Evolutionary conservation across 2,113 vertebrate genomes (phyloP).

Genomic region (Arvicanthis niloticus): DNA sequence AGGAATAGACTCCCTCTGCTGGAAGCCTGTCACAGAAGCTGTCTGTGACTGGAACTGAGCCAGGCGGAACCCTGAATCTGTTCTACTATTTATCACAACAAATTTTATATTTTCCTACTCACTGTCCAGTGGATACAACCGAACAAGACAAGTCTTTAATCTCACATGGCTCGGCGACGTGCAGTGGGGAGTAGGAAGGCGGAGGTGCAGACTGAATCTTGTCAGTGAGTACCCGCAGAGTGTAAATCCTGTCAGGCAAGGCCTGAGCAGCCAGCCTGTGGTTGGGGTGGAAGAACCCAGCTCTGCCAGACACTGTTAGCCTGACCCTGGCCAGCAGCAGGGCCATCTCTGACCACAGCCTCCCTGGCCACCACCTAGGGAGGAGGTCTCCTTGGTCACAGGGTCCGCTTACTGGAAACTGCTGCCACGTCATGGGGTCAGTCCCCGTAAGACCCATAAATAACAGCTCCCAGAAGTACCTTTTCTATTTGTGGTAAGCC

Average conservation of each 20-base stretch:
- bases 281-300: not conserved
- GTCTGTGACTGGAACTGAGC: fast-evolving
- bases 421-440: not conserved
- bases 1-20: fast-evolving
- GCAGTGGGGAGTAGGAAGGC: not conserved
- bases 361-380: not conserved
- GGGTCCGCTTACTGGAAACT: slow-evolving; percentile 22
- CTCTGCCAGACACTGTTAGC: not conserved
- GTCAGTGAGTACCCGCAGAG: not conserved
- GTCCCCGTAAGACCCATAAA: slow-evolving; percentile 32
- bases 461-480: not conserved
- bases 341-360: not conserved
- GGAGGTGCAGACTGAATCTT: not conserved
- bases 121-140: not conserved
- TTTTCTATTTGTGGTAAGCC: slow-evolving; percentile 54
- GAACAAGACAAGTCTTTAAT: not conserved
- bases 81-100: fast-evolving
- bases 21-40: no score
- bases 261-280: not conserved
- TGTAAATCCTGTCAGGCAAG: not conserved
- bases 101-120: fast-evolving
- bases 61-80: fast-evolving
- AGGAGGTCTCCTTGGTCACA: no score
- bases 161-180: not conserved
- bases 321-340: not conserved